These are phyloP conservation scores for Macropis europaea DNA, from an alignment of 2,888 invertebrate species.

Conservation along the genomic window DNA sequence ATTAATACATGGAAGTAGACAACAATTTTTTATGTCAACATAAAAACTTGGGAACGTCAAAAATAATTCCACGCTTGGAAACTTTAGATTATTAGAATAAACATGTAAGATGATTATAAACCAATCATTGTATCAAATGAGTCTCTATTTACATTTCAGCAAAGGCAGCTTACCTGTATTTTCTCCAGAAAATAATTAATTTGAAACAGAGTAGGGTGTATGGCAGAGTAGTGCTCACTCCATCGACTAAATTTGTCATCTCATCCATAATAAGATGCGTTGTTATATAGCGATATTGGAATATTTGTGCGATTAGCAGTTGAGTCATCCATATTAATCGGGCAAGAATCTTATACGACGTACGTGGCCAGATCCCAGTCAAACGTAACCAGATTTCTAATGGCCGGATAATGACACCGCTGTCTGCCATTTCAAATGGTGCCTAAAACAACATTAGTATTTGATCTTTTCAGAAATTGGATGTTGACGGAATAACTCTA, in stretches of 20 bases:
- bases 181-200: slow-evolving; percentile 41
- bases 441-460: no score
- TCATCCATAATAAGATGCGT: slow-evolving; percentile 11
- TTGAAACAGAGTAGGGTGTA: slow-evolving; percentile 39
- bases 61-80: no score
- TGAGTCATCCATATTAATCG: slow-evolving; percentile 22
- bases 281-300: slow-evolving; percentile 43
- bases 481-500: neutral
- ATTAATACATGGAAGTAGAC: no score
- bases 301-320: slow-evolving; percentile 33
- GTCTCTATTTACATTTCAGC: neutral
- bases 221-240: slow-evolving; percentile 41
- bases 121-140: no score
- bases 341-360: slow-evolving; percentile 12
- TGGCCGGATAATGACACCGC: slow-evolving; percentile 13
- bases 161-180: slow-evolving; percentile 34
- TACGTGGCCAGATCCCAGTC: slow-evolving; percentile 51
- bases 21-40: neutral
- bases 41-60: no score
- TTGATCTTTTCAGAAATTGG: neutral
- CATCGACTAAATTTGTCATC: slow-evolving; percentile 38
- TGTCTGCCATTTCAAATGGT: neutral
- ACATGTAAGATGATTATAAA: no score
- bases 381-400: slow-evolving; percentile 40
- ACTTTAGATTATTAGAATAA: no score